A percentile compares a stretch with the other conserved stretches of the same genome.
Evolutionary conservation across 1,140 invertebrate genomes (phyloP).

Genomic region (Brachionus manjavacas): DNA sequence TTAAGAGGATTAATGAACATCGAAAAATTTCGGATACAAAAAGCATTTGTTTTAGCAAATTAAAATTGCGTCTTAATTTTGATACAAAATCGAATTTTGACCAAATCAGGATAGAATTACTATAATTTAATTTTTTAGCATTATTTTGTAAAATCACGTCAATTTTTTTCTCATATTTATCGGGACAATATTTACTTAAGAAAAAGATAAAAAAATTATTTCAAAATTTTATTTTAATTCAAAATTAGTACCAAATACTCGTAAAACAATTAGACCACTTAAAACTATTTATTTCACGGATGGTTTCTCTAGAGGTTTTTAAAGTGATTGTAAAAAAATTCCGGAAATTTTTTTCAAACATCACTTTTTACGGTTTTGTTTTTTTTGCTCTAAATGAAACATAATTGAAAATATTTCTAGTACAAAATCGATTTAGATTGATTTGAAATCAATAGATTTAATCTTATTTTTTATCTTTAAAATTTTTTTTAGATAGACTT

Average conservation of each 20-base stretch:
- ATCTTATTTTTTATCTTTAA: neutral
- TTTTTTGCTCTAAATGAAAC: neutral
- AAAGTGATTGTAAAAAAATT: neutral
- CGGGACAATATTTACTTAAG: neutral
- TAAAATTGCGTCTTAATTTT: neutral
- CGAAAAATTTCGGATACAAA: neutral
- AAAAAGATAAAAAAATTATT: neutral
- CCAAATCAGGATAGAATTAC: neutral
- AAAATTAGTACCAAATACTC: neutral
- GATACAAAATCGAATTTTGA: neutral
- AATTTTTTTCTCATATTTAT: neutral
- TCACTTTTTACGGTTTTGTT: neutral
- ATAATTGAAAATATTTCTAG: neutral
- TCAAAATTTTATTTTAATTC: neutral
- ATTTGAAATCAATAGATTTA: neutral
- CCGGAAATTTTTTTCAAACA: neutral
- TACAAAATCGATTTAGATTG: neutral
- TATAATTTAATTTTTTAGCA: neutral
- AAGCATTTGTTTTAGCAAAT: slow-evolving; percentile 16
- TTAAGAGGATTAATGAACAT: neutral
- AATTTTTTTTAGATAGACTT: slow-evolving; percentile 10
- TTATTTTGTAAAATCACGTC: neutral
- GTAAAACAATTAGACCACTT: neutral
- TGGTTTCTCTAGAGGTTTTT: neutral
- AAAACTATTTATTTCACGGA: neutral